These are phyloP conservation scores for Clepsis dumicolana DNA, from an alignment of 2,888 invertebrate genomes.

Conservation along the genomic window DNA sequence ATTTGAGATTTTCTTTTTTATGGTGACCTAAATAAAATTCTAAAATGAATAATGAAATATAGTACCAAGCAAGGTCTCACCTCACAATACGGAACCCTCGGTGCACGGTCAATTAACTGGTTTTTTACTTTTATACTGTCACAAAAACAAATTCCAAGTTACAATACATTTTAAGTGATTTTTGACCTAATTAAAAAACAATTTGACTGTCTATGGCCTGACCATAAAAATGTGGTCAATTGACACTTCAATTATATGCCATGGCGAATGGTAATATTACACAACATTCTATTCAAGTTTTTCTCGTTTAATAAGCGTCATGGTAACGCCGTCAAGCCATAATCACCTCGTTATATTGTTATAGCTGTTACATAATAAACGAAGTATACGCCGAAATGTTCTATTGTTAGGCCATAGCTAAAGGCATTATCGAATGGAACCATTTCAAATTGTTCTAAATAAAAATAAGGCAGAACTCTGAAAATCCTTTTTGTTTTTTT, in stretches of 20 bases:
- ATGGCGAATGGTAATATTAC: neutral
- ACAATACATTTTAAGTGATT: too few species aligned
- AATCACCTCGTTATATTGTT: slow-evolving; percentile 8
- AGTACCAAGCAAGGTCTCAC: too few species aligned
- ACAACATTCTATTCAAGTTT: neutral
- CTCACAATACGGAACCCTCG: too few species aligned
- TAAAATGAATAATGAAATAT: too few species aligned
- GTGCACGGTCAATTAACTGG: too few species aligned
- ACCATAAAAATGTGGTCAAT: neutral
- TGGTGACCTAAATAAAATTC: too few species aligned
- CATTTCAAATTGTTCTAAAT: neutral
- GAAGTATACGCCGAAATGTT: neutral
- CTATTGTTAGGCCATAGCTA: slow-evolving; percentile 2
- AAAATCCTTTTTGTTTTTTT: neutral
- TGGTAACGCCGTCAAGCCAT: neutral
- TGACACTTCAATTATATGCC: neutral
- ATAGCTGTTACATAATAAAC: slow-evolving; percentile 10
- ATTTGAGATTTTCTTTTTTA: too few species aligned
- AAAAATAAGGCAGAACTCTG: neutral
- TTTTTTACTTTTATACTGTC: too few species aligned
- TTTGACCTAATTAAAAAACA: neutral
- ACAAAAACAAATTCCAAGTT: too few species aligned
- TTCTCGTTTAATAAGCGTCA: neutral
- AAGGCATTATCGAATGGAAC: neutral
- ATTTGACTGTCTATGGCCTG: neutral